phyloP scores from a whole-genome alignment of 2,113 vertebrate species.

The Percina caprodes region DNA sequence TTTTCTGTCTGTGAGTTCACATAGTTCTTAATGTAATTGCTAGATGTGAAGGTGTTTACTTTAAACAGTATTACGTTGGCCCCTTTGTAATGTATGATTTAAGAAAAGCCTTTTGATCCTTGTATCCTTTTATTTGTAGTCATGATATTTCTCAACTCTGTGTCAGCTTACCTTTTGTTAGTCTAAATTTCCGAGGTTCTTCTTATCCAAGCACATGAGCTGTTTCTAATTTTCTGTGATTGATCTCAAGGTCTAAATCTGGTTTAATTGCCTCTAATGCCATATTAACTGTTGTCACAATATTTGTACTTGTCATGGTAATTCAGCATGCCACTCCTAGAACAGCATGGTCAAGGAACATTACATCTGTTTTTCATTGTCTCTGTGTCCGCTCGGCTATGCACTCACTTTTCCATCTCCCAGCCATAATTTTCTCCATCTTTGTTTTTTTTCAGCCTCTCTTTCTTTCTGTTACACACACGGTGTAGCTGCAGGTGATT shows the following conservation, averaged over 20 bases:
- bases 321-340: slow-evolving; percentile 69
- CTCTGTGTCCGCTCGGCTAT: slow-evolving; percentile 46
- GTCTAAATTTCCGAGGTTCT: slow-evolving; percentile 69
- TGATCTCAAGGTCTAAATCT: slow-evolving; percentile 75
- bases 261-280: slow-evolving; percentile 83
- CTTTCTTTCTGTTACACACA: slow-evolving; percentile 51
- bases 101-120: slow-evolving; percentile 70
- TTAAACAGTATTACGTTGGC: slow-evolving; percentile 49
- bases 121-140: slow-evolving; percentile 64
- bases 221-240: slow-evolving; percentile 80
- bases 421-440: slow-evolving; percentile 50
- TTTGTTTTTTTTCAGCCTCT: slow-evolving; percentile 54
- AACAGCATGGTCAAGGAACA: slow-evolving; percentile 55
- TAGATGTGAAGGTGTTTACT: slow-evolving; percentile 58
- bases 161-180: slow-evolving; percentile 70
- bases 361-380: slow-evolving; percentile 76
- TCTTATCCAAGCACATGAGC: slow-evolving; percentile 59
- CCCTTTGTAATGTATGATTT: slow-evolving; percentile 71
- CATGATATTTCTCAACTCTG: slow-evolving; percentile 50
- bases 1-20: slow-evolving; percentile 48
- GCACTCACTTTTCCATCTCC: slow-evolving; percentile 69
- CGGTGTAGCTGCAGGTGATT: slow-evolving; percentile 83
- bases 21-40: slow-evolving; percentile 58
- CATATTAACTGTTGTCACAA: slow-evolving; percentile 84
- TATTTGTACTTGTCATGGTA: slow-evolving; percentile 81